A percentile compares a stretch with the other conserved stretches of the same genome.
phyloP scores from a whole-genome alignment of 2,797 vertebrate genomes.

The Hemitrygon akajei region DNA sequence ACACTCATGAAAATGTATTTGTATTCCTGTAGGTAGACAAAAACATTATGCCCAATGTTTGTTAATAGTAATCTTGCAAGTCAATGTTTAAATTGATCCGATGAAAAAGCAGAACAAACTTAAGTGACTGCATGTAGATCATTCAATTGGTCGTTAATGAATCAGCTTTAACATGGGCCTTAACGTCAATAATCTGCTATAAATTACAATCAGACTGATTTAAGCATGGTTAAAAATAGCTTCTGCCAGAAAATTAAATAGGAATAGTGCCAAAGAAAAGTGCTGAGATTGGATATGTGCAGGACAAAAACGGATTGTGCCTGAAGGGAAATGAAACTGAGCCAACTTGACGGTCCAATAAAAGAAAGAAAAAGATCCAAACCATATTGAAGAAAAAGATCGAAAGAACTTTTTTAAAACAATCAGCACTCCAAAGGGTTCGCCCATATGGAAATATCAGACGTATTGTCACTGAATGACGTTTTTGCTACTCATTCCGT shows the following conservation, averaged over 20 bases:
- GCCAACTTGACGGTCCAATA: background rate
- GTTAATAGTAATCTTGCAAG: background rate
- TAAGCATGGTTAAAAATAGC: slow-evolving; percentile 21
- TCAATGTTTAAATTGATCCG: background rate
- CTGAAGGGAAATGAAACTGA: background rate
- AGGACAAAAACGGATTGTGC: background rate
- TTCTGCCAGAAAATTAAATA: background rate
- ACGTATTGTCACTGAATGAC: background rate
- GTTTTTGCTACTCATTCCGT: background rate
- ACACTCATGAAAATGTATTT: background rate
- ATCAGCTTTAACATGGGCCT: background rate
- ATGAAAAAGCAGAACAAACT: background rate
- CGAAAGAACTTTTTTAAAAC: background rate
- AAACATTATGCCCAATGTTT: background rate
- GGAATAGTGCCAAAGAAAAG: slow-evolving; percentile 10
- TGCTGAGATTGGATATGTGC: background rate
- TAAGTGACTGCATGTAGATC: background rate
- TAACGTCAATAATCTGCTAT: background rate
- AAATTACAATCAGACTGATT: background rate
- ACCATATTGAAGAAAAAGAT: background rate
- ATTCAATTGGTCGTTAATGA: background rate
- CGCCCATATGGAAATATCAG: background rate
- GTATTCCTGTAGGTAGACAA: background rate
- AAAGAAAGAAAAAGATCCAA: background rate
- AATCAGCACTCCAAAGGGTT: slow-evolving; percentile 1